Base-by-base conservation (phyloP, 2,797 vertebrate species). In the Channallabes apus region DNA sequence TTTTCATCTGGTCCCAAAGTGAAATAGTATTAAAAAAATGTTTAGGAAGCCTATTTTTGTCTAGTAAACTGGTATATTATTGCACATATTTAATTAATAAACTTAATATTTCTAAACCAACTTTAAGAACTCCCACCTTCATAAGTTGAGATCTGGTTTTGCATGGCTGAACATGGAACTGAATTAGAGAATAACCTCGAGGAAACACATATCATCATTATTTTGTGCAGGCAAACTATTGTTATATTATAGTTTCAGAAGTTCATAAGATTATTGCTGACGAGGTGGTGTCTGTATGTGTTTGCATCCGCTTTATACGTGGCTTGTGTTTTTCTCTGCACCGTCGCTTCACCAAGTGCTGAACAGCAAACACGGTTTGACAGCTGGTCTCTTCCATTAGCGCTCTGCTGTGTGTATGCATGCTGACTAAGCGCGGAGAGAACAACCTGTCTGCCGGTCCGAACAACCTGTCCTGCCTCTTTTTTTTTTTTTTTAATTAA, bases 321-420 rank as follows among this genome's bases (percentile, higher is more conserved):
- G 80, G 41, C 41, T 35, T 67, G 62, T 62, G 41, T 61, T 41
- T 32, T 62, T 68, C 72, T 56, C 61, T 71, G 41, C 27, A 75
- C 29, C 56, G 67, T 38, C 73, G 27, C 56, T 73, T 69, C 65
- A 80, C 59, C 68, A 59, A 64, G 35, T 85, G 46, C 82, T 84
- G 84, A 9, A 61, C 77, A 64, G 64, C 80, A 82, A 58, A 86
- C 86, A 54, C 20, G 18, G 56, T 83, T 73, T 85, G 89, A 87
- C 87, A 90, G 85, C 86, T 88, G 81, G 35, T 73, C 85, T 77
- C 51, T 86, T 77, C 65, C n/a, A 72, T 79, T 85, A 80, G 51
- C 82, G 35, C 56, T 85, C 81, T 84, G 71, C 61, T 84, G 76
- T 72, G 35, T 78, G 62, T 77, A 14, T 85, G 27, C 27, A 61